These are phyloP conservation scores for Chymomyza caudatula DNA, from an alignment of 2,888 invertebrate species.

Conservation along the genomic window DNA sequence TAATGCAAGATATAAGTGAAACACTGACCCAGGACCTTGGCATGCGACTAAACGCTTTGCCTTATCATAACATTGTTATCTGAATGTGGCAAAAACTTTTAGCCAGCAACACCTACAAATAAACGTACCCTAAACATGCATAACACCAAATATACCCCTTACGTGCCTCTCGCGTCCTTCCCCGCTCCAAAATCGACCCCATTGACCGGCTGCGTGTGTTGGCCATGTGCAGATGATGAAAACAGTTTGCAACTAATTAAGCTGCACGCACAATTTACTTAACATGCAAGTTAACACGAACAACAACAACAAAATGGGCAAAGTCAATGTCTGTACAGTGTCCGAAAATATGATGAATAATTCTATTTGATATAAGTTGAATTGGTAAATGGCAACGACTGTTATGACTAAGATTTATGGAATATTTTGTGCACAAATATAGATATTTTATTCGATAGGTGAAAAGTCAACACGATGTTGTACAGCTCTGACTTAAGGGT, in stretches of 20 bases:
- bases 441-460: background rate
- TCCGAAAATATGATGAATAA: background rate
- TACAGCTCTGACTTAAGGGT: background rate
- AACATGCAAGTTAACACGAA: slow-evolving; percentile 67
- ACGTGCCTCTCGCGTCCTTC: too few relatives aligned
- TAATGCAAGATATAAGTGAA: background rate
- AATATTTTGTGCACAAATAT: background rate
- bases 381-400: background rate
- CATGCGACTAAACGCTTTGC: slow-evolving; percentile 53
- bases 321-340: background rate
- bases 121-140: slow-evolving; percentile 49
- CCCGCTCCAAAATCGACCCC: background rate
- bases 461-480: background rate
- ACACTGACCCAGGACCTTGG: slow-evolving; percentile 17
- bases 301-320: slow-evolving; percentile 13
- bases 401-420: background rate
- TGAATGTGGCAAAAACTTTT: slow-evolving; percentile 38
- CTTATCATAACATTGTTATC: slow-evolving; percentile 48
- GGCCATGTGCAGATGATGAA: slow-evolving; percentile 31
- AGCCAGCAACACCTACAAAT: slow-evolving; percentile 4
- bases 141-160: background rate
- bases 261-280: slow-evolving; percentile 68
- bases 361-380: background rate
- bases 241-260: slow-evolving; percentile 73
- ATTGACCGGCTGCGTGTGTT: background rate